Evolutionary conservation across 2,113 vertebrate species (phyloP), one percentile per base, ranked within the genome.

Genomic region (Echinops telfairi): DNA sequence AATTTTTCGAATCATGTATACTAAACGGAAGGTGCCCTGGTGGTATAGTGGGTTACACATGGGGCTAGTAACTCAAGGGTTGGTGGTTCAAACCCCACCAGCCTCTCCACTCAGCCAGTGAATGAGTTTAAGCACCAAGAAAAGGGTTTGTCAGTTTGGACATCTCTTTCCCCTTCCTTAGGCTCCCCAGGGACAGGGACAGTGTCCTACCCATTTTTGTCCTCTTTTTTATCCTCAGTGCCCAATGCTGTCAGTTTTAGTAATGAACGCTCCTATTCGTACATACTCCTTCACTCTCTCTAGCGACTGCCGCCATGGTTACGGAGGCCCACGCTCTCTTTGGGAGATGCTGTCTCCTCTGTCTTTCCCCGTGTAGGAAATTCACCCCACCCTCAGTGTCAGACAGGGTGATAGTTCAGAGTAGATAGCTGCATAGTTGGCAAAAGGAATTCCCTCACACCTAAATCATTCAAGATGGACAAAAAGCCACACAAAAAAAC

Each of bases 91-190:
- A 40, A 40, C 40, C 40, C 40, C 40, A 40, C 40, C 40, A 40
- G 40, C 40, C 40, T 40, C 40, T 40, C 40, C 40, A n/a, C n/a
- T n/a, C n/a, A 40, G 40, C 4, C 40, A 40, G 40, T 40, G 40
- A 40, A 7, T 40, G 40, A 40, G 40, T 40, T 40, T 40, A 40
- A 36, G 53, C 29, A 88, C 43, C 70, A 47, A 15, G 38, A 71
- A 71, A 33, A 90, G 20, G 57, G 1, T 62, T 70, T 64, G 8
- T 33, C 33, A 5, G 2, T 64, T 71, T 31, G 29, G 43, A 60
- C 2, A 1, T 58, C 10, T 2, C n/a, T 40, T 22, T 12, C 4
- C 2, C 29, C 19, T 75, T n/a, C 29, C 0, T 40, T 0, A 16
- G 40, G n/a, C 70, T 15, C 66, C 60, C 53, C 40, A 7, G 60